Evolutionary conservation across 2,888 invertebrate genomes (phyloP), one percentile per base, ranked within the genome.

Genomic region (Pachliopta kotzebuea): DNA sequence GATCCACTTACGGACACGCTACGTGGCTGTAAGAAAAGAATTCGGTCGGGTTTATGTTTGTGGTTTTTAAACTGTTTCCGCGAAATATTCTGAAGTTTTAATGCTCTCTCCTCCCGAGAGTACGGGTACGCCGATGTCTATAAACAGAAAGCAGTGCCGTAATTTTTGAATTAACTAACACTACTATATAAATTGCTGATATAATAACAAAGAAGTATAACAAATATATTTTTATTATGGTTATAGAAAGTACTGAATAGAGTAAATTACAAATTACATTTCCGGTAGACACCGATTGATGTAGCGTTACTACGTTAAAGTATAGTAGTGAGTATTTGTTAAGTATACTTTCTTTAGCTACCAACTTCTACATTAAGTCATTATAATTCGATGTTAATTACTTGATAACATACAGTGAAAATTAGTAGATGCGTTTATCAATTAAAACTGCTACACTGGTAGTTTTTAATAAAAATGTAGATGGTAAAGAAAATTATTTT

Each of bases 21-120:
- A 71, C 71, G 71, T 71, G 74, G 72, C 73, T 79, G 76, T 75
- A 73, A 76, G 74, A 78, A 85, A 85, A 87, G 84, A 88, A 87
- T 80, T 80, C 84, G 81, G 76, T 73, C 79, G 72, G 74, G 80
- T 89, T 89, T 88, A 90, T 88, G 86, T 81, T 77, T 79, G 85
- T 79, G 83, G 84, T 83, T 80, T 85, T 59, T 66, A 66, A 62
- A 79, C 74, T 74, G 73, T 85, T 84, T 76, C 79, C 76, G 78
- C 76, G 76, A 86, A 89, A 90, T 88, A 89, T 90, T 89, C 88
- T 88, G 90, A 88, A 90, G 84, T 87, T 89, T 90, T 88, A 90
- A 65, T 61, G 61, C n/a, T 45, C 61, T 45, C 50, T 24, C 53
- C 49, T 23, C 23, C 31, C 17, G 37, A 29, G 8, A 54, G 42